These are phyloP conservation scores for Prinia subflava DNA, from an alignment of 2,113 vertebrate species.

Conservation along the genomic window DNA sequence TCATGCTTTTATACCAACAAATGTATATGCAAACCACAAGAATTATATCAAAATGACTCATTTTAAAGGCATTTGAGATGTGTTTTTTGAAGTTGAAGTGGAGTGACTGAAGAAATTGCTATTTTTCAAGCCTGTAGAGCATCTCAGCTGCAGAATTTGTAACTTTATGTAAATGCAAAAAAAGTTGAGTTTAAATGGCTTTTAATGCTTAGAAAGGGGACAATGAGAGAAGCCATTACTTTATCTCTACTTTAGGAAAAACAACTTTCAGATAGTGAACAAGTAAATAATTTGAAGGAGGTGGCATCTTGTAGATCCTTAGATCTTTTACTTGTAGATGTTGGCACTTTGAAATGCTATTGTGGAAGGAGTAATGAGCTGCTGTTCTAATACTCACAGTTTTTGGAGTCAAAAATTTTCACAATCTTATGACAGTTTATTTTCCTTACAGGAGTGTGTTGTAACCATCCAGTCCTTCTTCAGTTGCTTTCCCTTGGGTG, in stretches of 20 bases:
- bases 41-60: background rate
- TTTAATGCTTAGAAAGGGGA: background rate
- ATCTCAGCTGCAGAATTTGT: background rate
- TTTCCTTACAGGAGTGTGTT: background rate
- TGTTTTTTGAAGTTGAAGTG: background rate
- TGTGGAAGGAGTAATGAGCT: background rate
- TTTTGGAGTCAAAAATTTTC: background rate
- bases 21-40: background rate
- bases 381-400: background rate
- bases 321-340: background rate
- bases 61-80: background rate
- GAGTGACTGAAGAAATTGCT: background rate
- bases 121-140: background rate
- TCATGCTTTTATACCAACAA: background rate
- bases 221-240: background rate
- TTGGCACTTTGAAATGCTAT: background rate
- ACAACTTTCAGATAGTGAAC: background rate
- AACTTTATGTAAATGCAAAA: background rate
- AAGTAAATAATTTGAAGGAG: background rate
- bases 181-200: background rate
- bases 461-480: background rate
- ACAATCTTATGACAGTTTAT: background rate
- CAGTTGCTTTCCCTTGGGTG: constrained; percentile 1
- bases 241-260: background rate
- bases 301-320: background rate